Percentiles rank a stretch among this genome's conserved stretches.
Conservation (phyloP, 2,888 invertebrate species). For the Ommatoiulus sabulosus region DNA sequence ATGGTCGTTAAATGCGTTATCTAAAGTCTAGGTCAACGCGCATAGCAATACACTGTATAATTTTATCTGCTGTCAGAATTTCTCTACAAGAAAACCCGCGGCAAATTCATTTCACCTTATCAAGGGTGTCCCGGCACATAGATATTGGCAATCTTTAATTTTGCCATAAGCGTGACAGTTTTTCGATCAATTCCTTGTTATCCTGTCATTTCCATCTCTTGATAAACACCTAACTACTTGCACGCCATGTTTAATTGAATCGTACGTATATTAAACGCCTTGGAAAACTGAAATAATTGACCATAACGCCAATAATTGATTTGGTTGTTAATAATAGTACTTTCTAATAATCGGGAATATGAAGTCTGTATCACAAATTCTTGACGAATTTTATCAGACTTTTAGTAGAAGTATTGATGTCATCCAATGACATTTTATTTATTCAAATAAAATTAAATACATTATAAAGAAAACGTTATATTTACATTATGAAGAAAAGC, state of each 20-base stretch:
- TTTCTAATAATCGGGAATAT: neutral
- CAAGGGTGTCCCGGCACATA: conserved; percentile 6
- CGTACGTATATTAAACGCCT: neutral
- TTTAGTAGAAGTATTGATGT: neutral
- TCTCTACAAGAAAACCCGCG: neutral
- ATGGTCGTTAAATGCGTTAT: neutral
- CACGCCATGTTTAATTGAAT: neutral
- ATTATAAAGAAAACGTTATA: too few relatives aligned
- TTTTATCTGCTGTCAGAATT: neutral
- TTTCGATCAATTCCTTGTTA: conserved; percentile 35
- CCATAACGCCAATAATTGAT: neutral
- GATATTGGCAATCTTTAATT: conserved; percentile 32
- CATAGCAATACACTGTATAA: neutral
- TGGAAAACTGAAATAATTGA: neutral
- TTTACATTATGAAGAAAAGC: neutral
- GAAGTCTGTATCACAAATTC: neutral
- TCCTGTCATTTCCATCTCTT: neutral
- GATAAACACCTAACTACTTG: neutral
- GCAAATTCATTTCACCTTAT: conserved; percentile 15
- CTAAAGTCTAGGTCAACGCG: neutral
- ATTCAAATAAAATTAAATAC: neutral
- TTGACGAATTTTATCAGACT: neutral
- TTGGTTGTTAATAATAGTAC: neutral
- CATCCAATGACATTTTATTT: neutral
- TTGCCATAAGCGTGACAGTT: conserved; percentile 41